Evolutionary conservation across 2,888 invertebrate species (phyloP).

Genomic region (Melanostoma scalare): DNA sequence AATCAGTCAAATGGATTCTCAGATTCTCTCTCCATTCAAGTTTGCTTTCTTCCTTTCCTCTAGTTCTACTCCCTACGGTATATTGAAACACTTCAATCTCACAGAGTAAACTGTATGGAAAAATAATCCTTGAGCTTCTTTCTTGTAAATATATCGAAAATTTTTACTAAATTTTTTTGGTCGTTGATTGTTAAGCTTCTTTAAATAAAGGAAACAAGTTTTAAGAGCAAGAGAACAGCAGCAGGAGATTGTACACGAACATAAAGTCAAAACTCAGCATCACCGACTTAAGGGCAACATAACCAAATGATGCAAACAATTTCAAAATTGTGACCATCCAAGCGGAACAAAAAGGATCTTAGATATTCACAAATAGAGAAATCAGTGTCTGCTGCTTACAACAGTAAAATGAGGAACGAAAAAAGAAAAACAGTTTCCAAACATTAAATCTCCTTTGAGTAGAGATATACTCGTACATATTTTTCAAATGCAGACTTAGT

Average conservation of each 20-base stretch:
- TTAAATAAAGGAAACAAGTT: neutral
- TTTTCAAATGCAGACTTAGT: neutral
- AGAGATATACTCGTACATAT: neutral
- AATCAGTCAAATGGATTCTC: conserved; percentile 36
- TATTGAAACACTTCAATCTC: conserved; percentile 38
- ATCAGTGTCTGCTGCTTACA: conserved; percentile 45
- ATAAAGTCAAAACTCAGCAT: conserved; percentile 15
- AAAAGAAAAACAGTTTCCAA: neutral
- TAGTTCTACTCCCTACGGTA: conserved; percentile 3
- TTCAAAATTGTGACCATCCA: conserved; percentile 57
- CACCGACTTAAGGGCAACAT: conserved; percentile 10
- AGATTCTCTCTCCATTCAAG: conserved; percentile 14
- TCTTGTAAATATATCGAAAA: conserved; percentile 36
- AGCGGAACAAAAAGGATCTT: conserved; percentile 54
- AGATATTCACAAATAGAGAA: conserved; percentile 44
- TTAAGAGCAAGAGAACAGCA: conserved; percentile 22
- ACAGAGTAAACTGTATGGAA: conserved; percentile 4
- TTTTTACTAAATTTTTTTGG: conserved; percentile 42
- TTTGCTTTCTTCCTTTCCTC: neutral
- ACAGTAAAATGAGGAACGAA: neutral
- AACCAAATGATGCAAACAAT: conserved; percentile 69
- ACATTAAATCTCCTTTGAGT: conserved; percentile 15
- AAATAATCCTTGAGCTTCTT: conserved; percentile 46
- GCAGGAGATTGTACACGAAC: neutral
- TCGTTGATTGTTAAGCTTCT: conserved; percentile 26